phyloP scores from a whole-genome alignment of 2,113 vertebrate species.

The Camarhynchus parvulus region DNA sequence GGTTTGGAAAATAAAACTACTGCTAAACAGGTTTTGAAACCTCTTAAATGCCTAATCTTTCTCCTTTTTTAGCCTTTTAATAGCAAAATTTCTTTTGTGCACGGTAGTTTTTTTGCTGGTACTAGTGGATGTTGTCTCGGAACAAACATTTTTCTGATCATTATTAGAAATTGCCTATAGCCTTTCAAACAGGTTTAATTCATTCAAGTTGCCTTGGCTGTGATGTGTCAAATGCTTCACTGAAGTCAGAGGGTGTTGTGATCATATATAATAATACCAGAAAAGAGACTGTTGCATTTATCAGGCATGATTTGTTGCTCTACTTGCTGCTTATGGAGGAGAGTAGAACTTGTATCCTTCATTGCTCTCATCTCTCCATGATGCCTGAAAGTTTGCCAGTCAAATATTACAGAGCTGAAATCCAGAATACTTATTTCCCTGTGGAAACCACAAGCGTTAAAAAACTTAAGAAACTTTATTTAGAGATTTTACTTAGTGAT shows the following conservation, averaged over 20 bases:
- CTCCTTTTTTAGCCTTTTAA: background rate
- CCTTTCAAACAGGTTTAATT: background rate
- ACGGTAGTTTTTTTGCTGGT: background rate
- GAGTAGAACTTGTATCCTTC: background rate
- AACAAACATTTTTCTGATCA: background rate
- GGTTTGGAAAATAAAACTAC: background rate
- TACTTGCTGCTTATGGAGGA: background rate
- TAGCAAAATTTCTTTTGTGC: background rate
- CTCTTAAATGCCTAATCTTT: background rate
- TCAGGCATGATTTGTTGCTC: background rate
- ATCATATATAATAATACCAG: background rate
- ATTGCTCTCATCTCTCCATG: background rate
- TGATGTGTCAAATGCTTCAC: background rate
- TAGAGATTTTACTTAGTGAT: background rate
- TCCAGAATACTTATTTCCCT: background rate
- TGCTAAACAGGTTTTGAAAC: background rate
- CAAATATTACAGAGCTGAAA: background rate
- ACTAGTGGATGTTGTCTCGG: fast-evolving
- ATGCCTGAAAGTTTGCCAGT: background rate
- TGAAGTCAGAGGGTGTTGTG: background rate
- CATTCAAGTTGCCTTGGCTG: background rate
- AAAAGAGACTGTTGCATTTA: background rate
- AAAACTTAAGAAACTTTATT: slow-evolving; percentile 1
- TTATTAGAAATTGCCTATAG: background rate
- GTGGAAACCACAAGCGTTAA: background rate